Base-by-base conservation (phyloP, 2,797 vertebrate genomes). In the Melopsittacus undulatus region DNA sequence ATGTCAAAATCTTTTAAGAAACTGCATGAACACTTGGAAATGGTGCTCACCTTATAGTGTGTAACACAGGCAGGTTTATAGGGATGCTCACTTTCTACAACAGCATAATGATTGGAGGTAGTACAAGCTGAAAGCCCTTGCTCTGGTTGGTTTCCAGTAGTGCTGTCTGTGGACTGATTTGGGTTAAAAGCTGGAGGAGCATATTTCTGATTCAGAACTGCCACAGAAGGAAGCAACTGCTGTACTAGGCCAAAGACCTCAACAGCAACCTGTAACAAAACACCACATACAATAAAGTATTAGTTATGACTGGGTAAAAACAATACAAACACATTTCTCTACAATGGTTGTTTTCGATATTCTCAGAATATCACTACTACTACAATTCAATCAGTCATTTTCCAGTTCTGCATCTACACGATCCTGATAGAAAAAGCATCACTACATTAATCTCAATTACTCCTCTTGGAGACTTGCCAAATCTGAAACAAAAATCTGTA, bases 111-210 rank as follows among this genome's bases (percentile, higher is more conserved):
- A 96, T 97, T 99, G 56, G 99, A 99, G 78, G 99, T 99, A 95
- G 99, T 99, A 84, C 99, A 99, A 70, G 99, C 99, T 4, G 99
- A 99, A 80, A 99, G 98, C 91, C 99, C 99, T 97, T 99, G 99
- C 80, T 99, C 99, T 3, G 99, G 99, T 38, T 99, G 99, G 97
- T 99, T 99, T 88, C 99, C 99, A 3, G 99, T 99, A 26, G 99
- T 99, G 97, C 99, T 99, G 95, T 99, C 99, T n/a, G 99, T 99
- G 77, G 99, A 99, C 91, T 99, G 99, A 97, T 99, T 99, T 70
- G 99, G 99, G 91, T 99, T 99, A 96, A 99, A 99, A 30, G 99
- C 98, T 92, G 99, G 99, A 20, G 99, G 99, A 64, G 99, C 99
- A 1, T 99, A 99, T 93, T 99, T 99, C 98, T 99, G 99, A 97